Conservation (phyloP, 2,888 invertebrate genomes). For the Drosophila mayaguana region DNA sequence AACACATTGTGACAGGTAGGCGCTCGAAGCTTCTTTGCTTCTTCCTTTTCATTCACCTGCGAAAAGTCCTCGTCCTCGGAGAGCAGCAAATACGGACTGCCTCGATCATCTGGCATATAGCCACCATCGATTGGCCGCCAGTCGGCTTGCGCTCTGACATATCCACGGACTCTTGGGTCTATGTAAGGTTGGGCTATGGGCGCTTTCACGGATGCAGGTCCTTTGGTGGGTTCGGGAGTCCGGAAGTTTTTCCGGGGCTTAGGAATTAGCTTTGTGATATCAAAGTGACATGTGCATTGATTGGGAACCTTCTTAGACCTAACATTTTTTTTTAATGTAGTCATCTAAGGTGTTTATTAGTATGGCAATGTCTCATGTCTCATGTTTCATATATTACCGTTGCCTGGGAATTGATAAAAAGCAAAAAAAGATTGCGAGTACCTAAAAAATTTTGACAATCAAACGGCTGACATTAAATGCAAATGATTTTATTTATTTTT, state of each 20-base stretch:
- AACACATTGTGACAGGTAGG: slow-evolving; percentile 55
- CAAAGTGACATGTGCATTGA: slow-evolving; percentile 38
- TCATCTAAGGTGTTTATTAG: slow-evolving; percentile 39
- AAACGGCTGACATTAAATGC: slow-evolving; percentile 33
- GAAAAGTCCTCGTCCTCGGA: slow-evolving; percentile 21
- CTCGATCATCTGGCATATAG: neutral
- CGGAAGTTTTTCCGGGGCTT: neutral
- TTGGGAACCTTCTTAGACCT: slow-evolving; percentile 31
- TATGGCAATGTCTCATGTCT: neutral
- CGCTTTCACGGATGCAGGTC: neutral
- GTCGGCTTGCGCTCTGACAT: neutral
- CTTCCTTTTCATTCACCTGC: neutral
- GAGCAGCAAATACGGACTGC: slow-evolving; percentile 43
- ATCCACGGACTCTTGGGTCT: neutral
- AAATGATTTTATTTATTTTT: slow-evolving; percentile 1
- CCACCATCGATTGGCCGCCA: slow-evolving; percentile 20
- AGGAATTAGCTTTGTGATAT: slow-evolving; percentile 41
- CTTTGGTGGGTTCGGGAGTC: slow-evolving; percentile 6
- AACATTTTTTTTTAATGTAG: slow-evolving; percentile 39
- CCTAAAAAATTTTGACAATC: slow-evolving; percentile 39
- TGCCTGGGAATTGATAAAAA: slow-evolving; percentile 3
- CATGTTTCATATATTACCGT: slow-evolving; percentile 30
- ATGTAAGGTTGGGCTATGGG: neutral
- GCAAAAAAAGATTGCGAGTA: slow-evolving; percentile 21
- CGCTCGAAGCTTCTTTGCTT: neutral